A percentile compares a stretch with the other conserved stretches of the same genome.
phyloP scores from a whole-genome alignment of 2,797 vertebrate genomes.

The Gymnocypris eckloni region DNA sequence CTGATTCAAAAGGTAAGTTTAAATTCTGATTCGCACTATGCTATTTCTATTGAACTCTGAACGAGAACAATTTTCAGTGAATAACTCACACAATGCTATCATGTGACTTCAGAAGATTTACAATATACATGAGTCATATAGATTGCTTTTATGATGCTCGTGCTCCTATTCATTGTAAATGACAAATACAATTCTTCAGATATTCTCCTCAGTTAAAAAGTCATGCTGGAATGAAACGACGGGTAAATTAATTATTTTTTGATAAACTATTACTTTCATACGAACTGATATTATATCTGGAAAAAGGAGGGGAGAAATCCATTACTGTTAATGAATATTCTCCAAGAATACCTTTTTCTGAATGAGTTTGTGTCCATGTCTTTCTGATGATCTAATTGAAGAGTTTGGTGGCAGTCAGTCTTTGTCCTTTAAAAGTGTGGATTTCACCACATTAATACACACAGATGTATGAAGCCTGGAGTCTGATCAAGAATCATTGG shows the following conservation, averaged over 20 bases:
- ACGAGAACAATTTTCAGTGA: not conserved
- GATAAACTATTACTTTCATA: not conserved
- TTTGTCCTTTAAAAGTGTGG: constrained; percentile 19
- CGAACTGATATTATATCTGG: not conserved
- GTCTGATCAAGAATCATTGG: not conserved
- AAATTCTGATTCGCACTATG: not conserved
- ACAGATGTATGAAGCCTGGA: not conserved
- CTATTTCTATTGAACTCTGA: not conserved
- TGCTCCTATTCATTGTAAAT: not conserved
- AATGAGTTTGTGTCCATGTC: constrained; percentile 22
- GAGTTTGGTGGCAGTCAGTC: constrained; percentile 23
- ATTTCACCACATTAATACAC: constrained; percentile 20
- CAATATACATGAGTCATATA: not conserved
- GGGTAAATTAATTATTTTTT: too few relatives aligned
- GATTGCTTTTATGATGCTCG: not conserved
- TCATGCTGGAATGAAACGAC: not conserved
- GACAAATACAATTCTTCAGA: not conserved
- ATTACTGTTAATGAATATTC: not conserved
- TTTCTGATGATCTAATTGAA: constrained; percentile 28
- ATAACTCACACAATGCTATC: not conserved
- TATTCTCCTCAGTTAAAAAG: not conserved
- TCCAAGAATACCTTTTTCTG: not conserved
- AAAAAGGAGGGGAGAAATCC: not conserved
- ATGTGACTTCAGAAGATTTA: not conserved
- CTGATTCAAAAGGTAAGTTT: not conserved